Evolutionary conservation across 1,140 invertebrate species (phyloP), one percentile per base, ranked within the genome.

Genomic region (Lepeophtheirus salmonis): DNA sequence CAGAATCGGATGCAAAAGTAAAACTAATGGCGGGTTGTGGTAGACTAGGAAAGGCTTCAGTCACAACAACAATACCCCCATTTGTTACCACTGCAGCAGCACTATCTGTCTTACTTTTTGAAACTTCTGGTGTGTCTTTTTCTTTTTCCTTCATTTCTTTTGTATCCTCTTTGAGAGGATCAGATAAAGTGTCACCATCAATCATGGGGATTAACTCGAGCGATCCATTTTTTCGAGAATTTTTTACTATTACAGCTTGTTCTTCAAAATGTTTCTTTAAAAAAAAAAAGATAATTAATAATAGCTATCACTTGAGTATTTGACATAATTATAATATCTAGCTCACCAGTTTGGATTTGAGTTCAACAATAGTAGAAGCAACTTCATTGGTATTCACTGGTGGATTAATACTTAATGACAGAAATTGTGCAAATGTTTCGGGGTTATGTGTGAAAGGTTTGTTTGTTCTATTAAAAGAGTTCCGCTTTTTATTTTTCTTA

Each of bases 391-490:
- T 54, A 24, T 14, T 3, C 2, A 54, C 52, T 14, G 52, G 52
- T 3, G 52, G 52, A 12, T 54, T 54, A 14, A 54, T 4, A 17
- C 21, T 54, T n/a, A 54, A 54, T 14, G 18, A 21, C 21, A 20
- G 18, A 23, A 54, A 54, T 54, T 54, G 52, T n/a, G 17, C 52
- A 54, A 54, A 54, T 54, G 23, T 54, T 54, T 54, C 52, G 17
- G 52, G 52, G 21, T 54, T 54, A 20, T 54, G 52, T n/a, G 52
- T 54, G 22, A 54, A 16, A 20, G 52, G 23, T 13, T 54, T 54
- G 22, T 20, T 41, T 6, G 30, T 41, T 41, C n/a, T 41, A 41
- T 41, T 41, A 6, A 41, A 10, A 10, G 30, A 41, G 30, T 41
- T 41, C 30, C 30, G 6, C 30, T 41, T 41, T 41, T 41, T 41